These are phyloP conservation scores for Kryptopterus vitreolus DNA, from an alignment of 2,797 vertebrate species.

Conservation along the genomic window DNA sequence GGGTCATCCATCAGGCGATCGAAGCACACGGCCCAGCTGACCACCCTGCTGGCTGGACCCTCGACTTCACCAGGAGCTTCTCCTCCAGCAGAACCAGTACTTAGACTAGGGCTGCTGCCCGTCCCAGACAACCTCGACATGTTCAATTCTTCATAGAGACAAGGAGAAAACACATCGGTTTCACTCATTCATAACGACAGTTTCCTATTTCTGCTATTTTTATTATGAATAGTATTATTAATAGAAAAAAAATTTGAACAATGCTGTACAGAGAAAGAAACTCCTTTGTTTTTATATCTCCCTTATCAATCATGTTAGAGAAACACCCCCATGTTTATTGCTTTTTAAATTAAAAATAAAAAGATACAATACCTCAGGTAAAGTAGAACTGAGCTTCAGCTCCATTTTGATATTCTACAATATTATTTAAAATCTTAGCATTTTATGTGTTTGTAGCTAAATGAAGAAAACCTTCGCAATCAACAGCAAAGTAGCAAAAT, in stretches of 20 bases:
- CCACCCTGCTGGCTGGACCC: constrained; percentile 67
- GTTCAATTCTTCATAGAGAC: constrained; percentile 73
- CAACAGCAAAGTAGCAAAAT: too few species aligned
- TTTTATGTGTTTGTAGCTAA: not conserved
- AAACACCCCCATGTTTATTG: not conserved
- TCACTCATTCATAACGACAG: too few species aligned
- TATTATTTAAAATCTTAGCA: not conserved
- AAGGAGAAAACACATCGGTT: not conserved
- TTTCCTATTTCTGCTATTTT: too few species aligned
- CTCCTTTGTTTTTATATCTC: too few species aligned
- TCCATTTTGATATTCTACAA: too few species aligned
- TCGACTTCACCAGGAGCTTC: not conserved
- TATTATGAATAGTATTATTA: not conserved
- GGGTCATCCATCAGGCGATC: constrained; percentile 82
- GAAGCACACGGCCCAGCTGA: constrained; percentile 82
- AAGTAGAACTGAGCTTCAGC: too few species aligned
- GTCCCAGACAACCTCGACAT: constrained; percentile 60
- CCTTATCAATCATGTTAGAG: not conserved
- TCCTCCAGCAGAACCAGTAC: constrained; percentile 63
- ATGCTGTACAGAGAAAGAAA: not conserved
- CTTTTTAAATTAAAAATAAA: not conserved
- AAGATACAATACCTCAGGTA: too few species aligned
- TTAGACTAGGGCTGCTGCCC: constrained; percentile 79
- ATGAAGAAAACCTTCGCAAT: not conserved
- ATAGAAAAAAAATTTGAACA: not conserved